Conservation (phyloP, 2,113 vertebrate genomes). For the Nycticryphes semicollaris region DNA sequence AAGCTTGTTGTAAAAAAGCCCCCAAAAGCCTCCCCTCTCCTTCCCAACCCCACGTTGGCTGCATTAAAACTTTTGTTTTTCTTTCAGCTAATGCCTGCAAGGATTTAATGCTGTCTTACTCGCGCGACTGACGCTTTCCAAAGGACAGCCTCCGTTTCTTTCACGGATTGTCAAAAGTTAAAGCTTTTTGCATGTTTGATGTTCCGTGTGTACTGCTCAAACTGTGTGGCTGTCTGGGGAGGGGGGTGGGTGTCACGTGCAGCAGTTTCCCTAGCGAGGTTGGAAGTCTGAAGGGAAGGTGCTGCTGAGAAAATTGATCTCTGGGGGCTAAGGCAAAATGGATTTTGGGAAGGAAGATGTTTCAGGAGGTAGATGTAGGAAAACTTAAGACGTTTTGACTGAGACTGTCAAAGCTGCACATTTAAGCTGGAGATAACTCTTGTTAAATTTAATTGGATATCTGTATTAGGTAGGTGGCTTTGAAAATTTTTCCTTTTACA, state of each 20-base stretch:
- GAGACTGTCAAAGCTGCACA: background rate
- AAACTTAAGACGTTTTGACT: background rate
- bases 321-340: background rate
- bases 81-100: background rate
- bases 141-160: background rate
- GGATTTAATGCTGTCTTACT: background rate
- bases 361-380: background rate
- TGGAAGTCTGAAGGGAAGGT: background rate
- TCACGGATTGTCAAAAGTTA: background rate
- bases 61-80: background rate
- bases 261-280: background rate
- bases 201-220: background rate
- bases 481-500: constrained; percentile 6
- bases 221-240: background rate
- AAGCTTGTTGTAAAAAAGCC: background rate
- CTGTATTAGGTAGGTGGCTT: constrained; percentile 9
- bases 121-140: background rate
- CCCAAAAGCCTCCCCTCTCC: background rate
- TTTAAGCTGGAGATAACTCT: background rate
- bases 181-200: background rate
- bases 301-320: background rate
- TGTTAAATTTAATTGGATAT: background rate
- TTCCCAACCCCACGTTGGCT: background rate
- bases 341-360: background rate
- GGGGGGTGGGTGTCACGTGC: background rate